Base-by-base conservation (phyloP, 2,888 invertebrate species). In the Agrypnus murinus region DNA sequence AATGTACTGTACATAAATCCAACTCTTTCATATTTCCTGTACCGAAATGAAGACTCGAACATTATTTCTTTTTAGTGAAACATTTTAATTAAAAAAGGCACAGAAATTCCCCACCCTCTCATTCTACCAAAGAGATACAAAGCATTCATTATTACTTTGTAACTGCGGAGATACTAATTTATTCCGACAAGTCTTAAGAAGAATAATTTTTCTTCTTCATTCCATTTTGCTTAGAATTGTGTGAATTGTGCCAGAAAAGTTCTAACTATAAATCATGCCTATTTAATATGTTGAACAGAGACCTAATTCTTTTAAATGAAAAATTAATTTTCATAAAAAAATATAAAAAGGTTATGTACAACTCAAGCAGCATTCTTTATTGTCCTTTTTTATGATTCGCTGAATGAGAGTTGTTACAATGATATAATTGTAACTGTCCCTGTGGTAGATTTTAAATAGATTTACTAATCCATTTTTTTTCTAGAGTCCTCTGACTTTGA, bases 81-180 rank as follows among this genome's bases (percentile, higher is more conserved):
- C 15, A 15, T 53, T 53, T 53, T 53, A 53, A 53, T 53, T 53
- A 53, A 53, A 53, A 46, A 53, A 53, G 25, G 19, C 34, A 6
- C 53, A 50, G 53, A 48, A 48, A 53, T 34, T 53, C 7, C 34
- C n/a, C 14, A 53, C 53, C 34, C 53, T 53, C 14, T 53, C 53
- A 34, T 53, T 53, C 31, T 34, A 10, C 34, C n/a, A 10, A 10
- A 9, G 14, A 53, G 34, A 53, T 34, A 9, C 34, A 34, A 34
- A 14, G 53, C 31, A 53, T 53, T 53, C 34, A 34, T 53, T 53
- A 53, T 53, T 19, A 14, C 34, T 12, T 8, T 25, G 34, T 8
- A 53, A 34, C 14, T 50, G 17, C 34, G 32, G n/a, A 32, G 53
- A 53, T 34, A 34, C 34, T 53, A 53, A 53, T 53, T 53, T 53